Percentiles rank a stretch among this genome's conserved stretches.
Conservation (phyloP, 2,113 vertebrate genomes). For the Chrysemys picta region DNA sequence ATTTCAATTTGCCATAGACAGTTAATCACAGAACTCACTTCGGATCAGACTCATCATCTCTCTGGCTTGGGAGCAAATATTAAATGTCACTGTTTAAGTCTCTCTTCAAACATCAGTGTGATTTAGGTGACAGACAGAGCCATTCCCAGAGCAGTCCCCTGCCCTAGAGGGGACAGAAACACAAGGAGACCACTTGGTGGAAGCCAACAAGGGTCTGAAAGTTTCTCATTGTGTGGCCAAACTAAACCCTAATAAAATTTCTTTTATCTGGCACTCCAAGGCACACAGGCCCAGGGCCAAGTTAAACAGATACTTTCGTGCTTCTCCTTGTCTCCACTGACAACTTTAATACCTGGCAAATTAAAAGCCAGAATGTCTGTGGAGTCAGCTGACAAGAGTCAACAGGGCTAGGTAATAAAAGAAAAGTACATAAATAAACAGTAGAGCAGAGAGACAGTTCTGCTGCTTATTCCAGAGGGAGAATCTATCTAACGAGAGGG, state of each 20-base stretch:
- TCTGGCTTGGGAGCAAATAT: constrained; percentile 41
- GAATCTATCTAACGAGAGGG: background rate
- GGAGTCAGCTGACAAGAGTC: background rate
- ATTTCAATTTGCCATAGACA: constrained; percentile 23
- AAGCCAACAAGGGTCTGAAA: background rate
- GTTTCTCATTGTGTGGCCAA: constrained; percentile 20
- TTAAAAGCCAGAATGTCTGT: constrained; percentile 2
- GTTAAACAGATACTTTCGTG: constrained; percentile 24
- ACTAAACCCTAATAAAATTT: background rate
- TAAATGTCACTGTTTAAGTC: background rate
- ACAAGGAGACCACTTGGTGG: background rate
- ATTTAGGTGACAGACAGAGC: background rate
- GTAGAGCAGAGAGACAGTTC: background rate
- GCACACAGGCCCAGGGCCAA: constrained; percentile 6
- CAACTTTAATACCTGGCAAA: constrained; percentile 46
- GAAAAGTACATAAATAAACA: constrained; percentile 22
- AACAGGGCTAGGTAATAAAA: background rate
- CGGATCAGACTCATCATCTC: constrained; percentile 58
- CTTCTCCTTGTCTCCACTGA: constrained; percentile 35
- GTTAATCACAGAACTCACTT: constrained; percentile 61
- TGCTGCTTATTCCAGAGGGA: background rate
- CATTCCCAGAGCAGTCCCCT: background rate
- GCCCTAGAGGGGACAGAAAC: background rate
- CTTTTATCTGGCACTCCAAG: constrained; percentile 22
- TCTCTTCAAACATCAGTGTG: constrained; percentile 24